Conservation (phyloP, 2,797 vertebrate species). For the Euthynnus affinis region DNA sequence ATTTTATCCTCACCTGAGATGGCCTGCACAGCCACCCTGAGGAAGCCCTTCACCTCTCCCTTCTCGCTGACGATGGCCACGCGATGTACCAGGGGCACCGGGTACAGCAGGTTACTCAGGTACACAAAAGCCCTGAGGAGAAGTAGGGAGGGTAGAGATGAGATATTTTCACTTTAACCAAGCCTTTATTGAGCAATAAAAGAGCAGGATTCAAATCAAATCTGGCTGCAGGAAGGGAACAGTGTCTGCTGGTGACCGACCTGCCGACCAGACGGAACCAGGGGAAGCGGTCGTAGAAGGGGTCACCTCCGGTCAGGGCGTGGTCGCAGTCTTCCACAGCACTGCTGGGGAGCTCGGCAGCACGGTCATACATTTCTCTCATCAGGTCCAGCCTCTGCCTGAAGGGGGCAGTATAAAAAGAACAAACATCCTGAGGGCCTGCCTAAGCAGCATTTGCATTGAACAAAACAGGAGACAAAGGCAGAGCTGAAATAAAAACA, state of each 20-base stretch:
- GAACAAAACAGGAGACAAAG: too few species aligned
- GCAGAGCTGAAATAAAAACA: too few species aligned
- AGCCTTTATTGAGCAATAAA: not conserved
- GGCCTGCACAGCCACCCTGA: constrained; percentile 96
- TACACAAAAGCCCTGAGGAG: constrained; percentile 95
- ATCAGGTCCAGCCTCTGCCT: constrained; percentile 97
- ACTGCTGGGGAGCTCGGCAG: constrained; percentile 95
- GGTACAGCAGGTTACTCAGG: constrained; percentile 97
- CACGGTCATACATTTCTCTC: constrained; percentile 98
- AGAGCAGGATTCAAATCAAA: not conserved
- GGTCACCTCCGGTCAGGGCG: constrained; percentile 94
- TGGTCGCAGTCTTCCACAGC: constrained; percentile 96
- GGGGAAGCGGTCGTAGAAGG: constrained; percentile 98
- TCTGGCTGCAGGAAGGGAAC: not conserved
- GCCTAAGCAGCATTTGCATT: too few species aligned
- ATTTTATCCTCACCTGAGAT: constrained; percentile 87
- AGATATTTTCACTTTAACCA: not conserved
- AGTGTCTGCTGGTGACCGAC: constrained; percentile 77
- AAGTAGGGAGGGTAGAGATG: not conserved
- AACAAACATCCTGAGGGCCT: not conserved
- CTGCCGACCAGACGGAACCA: constrained; percentile 99
- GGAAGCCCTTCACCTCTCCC: constrained; percentile 97
- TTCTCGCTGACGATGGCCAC: constrained; percentile 98
- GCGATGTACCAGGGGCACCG: constrained; percentile 95
- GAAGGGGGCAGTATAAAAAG: constrained; percentile 31